Conservation (phyloP, 2,113 vertebrate genomes). For the Notothenia coriiceps region DNA sequence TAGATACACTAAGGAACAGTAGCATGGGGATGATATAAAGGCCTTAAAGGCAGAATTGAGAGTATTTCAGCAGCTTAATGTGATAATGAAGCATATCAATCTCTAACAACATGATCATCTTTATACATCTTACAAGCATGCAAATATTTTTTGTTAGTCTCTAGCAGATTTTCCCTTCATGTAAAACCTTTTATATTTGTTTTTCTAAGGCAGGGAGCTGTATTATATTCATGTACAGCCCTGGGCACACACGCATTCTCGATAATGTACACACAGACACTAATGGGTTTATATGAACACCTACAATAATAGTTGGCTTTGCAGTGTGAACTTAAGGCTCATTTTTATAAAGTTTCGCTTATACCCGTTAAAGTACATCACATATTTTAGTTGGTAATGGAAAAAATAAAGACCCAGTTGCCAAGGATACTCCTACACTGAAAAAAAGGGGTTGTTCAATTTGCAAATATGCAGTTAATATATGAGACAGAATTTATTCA, state of each 20-base stretch:
- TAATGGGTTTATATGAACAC: constrained; percentile 14
- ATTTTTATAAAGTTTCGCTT: background rate
- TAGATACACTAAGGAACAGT: constrained; percentile 32
- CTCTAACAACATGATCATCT: constrained; percentile 5
- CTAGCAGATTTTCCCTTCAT: background rate
- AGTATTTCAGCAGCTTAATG: constrained; percentile 20
- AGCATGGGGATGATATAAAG: constrained; percentile 2
- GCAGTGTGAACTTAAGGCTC: background rate
- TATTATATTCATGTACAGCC: background rate
- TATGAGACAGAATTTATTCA: no score
- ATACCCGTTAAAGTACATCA: background rate
- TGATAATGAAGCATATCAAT: constrained; percentile 30
- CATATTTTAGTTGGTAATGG: background rate
- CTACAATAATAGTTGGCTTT: constrained; percentile 1
- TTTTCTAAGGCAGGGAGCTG: background rate
- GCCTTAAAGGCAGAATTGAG: constrained; percentile 5
- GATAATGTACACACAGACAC: background rate
- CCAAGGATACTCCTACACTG: constrained; percentile 31
- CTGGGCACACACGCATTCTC: background rate
- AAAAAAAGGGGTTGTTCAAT: no score
- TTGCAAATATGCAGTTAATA: no score
- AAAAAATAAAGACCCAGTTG: constrained; percentile 16
- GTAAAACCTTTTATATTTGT: background rate
- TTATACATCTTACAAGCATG: background rate
- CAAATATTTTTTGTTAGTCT: constrained; percentile 29